phyloP scores from a whole-genome alignment of 2,888 invertebrate species.

The Drosophila limbata region DNA sequence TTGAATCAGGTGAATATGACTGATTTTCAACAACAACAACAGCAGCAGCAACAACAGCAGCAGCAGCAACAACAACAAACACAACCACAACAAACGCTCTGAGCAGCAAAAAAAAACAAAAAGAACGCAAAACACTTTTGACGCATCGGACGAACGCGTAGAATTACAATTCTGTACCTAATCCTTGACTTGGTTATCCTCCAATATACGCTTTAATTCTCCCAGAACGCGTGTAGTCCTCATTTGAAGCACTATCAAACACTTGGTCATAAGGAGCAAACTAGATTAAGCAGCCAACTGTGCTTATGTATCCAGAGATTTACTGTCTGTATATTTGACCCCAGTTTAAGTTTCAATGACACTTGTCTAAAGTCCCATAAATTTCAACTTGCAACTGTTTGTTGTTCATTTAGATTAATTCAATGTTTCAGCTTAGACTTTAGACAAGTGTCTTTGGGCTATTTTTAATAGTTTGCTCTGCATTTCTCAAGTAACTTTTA shows the following conservation, averaged over 20 bases:
- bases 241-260: conserved; percentile 31
- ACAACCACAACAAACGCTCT: conserved; percentile 76
- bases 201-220: conserved; percentile 44
- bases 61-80: conserved; percentile 54
- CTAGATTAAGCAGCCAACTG: neutral
- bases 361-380: conserved; percentile 2
- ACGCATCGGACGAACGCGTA: conserved; percentile 55
- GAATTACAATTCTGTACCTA: conserved; percentile 29
- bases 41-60: conserved; percentile 58
- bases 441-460: conserved; percentile 4
- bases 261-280: conserved; percentile 27
- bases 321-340: conserved; percentile 3
- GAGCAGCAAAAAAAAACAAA: conserved; percentile 28
- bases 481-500: conserved; percentile 12
- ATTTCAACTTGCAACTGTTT: neutral
- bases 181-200: conserved; percentile 46
- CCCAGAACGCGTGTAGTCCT: conserved; percentile 51
- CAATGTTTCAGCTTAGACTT: neutral
- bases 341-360: neutral
- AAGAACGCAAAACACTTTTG: conserved; percentile 30
- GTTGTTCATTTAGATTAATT: conserved; percentile 1
- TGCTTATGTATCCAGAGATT: neutral
- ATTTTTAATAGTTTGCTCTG: conserved; percentile 9
- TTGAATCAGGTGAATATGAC: conserved; percentile 86
- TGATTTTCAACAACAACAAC: conserved; percentile 82